Evolutionary conservation across 1,140 invertebrate species (phyloP), one percentile per base, ranked within the genome.

Genomic region (Aradophagus sp.): DNA sequence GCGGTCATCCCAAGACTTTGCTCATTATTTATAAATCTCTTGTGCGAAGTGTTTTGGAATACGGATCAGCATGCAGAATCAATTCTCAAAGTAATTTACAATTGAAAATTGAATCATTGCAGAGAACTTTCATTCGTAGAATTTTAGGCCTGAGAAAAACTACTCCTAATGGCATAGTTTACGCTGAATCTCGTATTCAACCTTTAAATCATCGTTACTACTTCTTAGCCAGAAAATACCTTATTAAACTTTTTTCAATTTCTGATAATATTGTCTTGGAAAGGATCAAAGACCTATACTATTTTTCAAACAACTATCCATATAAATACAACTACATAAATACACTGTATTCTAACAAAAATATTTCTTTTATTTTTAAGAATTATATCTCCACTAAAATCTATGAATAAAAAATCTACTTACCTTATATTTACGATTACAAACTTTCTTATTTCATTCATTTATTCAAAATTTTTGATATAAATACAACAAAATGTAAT

Each of bases 81-180:
- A 23, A 11, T 31, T 8, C 3, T 31, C 20, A 35, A 47, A 34
- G 4, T 23, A 8, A 23, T 23, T 5, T 5, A 23, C 8, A 5
- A 5, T 5, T 5, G 4, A 4, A 8, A 36, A 5, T 59, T 3
- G 53, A 56, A 26, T 23, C 27, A 7, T 7, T 53, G 1, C 65
- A 68, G 13, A 19, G 48, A 31, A 8, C 11, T 6, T 8, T 14
- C 35, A 26, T 59, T 3, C 23, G 56, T 7, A 1, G 5, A 61
- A 5, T 11, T 10, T 31, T 2, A 2, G 66, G 66, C 1, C 13
- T 19, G 1, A 11, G 68, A 5, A 23, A 16, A 0, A 19, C 32
- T 2, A 61, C 66, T 2, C 66, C 56, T 7, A 61, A 69, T 44
- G 44, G 20, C 5, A 12, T 69, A 2, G 12, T 59, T 11, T 59